Conservation (phyloP, 2,113 vertebrate species). For the Cottus gobio region DNA sequence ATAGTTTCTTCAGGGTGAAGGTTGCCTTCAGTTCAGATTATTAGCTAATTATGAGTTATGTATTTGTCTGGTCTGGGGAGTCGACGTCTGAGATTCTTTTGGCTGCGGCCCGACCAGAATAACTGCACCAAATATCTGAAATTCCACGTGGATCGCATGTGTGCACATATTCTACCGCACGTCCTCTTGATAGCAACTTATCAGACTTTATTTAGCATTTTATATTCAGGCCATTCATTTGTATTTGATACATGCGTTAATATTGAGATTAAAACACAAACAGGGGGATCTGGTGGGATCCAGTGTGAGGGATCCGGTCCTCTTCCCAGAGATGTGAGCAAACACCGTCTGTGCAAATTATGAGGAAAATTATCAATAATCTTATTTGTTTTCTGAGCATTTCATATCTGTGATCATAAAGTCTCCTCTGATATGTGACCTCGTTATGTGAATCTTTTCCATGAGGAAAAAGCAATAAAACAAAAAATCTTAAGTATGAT, state of each 20-base stretch:
- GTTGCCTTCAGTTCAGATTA: no score
- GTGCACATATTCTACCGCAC: neutral
- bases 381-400: neutral
- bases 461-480: neutral
- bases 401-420: neutral
- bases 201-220: no score
- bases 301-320: neutral
- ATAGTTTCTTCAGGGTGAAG: neutral
- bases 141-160: constrained; percentile 10
- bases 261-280: neutral
- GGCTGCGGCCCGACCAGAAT: constrained; percentile 46
- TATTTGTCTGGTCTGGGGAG: neutral
- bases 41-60: no score
- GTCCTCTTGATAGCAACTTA: neutral
- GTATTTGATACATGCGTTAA: neutral
- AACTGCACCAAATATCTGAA: constrained; percentile 42
- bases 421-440: neutral
- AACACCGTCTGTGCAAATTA: neutral
- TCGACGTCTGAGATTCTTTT: constrained; percentile 48
- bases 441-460: no score
- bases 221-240: neutral
- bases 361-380: neutral
- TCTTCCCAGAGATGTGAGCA: neutral
- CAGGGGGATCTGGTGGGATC: no score
- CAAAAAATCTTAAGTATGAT: neutral